phyloP scores from a whole-genome alignment of 2,113 vertebrate genomes.

The Microcebus jonahi region DNA sequence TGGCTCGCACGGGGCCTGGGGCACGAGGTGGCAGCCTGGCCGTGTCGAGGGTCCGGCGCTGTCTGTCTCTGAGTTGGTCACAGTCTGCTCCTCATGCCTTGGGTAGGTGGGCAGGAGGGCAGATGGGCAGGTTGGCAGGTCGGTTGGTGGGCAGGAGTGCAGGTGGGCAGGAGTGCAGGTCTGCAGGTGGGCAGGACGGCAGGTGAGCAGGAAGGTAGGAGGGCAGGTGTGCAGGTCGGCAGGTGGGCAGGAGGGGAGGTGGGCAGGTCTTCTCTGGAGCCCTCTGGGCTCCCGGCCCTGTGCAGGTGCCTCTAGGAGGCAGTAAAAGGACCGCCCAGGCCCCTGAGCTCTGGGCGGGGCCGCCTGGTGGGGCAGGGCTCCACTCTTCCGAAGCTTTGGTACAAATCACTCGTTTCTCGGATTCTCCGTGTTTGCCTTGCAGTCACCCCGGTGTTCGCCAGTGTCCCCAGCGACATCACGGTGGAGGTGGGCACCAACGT shows the following conservation, averaged over 20 bases:
- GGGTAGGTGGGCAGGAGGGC: too few relatives aligned
- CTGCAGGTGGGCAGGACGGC: accelerated
- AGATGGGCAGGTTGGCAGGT: accelerated
- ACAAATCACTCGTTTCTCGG: accelerated
- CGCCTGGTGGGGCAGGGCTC: accelerated
- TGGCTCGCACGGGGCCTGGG: accelerated
- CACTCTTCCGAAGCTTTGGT: not conserved
- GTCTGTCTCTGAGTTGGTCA: too few relatives aligned
- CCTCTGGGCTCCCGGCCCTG: not conserved
- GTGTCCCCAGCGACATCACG: constrained; percentile 94
- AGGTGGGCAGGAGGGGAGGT: too few relatives aligned
- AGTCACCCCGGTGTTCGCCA: constrained; percentile 98
- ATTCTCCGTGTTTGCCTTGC: constrained; percentile 33
- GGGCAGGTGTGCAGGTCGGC: too few relatives aligned
- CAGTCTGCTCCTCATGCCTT: too few relatives aligned
- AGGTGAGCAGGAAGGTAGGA: too few relatives aligned
- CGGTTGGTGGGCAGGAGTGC: too few relatives aligned
- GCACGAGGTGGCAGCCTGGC: not conserved
- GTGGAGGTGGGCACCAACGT: constrained; percentile 95
- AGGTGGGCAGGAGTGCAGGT: too few relatives aligned
- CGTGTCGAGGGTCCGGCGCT: accelerated
- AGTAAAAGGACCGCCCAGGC: too few relatives aligned
- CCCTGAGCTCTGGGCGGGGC: not conserved
- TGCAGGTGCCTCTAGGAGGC: not conserved
- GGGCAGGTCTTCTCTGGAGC: not conserved